These are phyloP conservation scores for Sipha flava DNA, from an alignment of 1,140 invertebrate species.

Conservation along the genomic window DNA sequence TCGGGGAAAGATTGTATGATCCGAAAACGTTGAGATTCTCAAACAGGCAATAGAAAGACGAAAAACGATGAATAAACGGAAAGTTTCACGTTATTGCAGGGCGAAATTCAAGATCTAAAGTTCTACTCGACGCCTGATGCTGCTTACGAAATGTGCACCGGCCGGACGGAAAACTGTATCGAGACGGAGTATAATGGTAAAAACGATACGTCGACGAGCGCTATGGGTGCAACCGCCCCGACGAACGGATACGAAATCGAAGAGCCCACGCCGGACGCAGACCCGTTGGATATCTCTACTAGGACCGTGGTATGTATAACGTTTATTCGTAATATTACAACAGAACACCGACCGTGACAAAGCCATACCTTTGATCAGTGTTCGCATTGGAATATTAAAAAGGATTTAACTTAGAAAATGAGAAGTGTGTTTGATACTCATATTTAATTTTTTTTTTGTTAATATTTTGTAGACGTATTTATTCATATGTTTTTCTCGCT, in stretches of 20 bases:
- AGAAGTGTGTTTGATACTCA: too few relatives aligned
- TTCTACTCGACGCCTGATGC: conserved; percentile 64
- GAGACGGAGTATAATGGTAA: neutral
- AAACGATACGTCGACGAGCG: neutral
- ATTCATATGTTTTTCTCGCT: too few relatives aligned
- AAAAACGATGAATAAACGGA: neutral
- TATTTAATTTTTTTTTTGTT: too few relatives aligned
- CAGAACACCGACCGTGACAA: too few relatives aligned
- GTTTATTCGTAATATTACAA: neutral
- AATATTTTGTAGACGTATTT: neutral
- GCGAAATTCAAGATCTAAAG: conserved; percentile 65
- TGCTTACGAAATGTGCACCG: conserved; percentile 66
- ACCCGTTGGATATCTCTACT: neutral
- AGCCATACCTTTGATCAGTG: too few relatives aligned
- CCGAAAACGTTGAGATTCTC: too few relatives aligned
- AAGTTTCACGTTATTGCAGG: conserved; percentile 46
- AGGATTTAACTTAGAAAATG: too few relatives aligned
- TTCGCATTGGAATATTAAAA: too few relatives aligned
- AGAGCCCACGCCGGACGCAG: neutral
- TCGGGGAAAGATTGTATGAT: too few relatives aligned
- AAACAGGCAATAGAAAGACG: too few relatives aligned
- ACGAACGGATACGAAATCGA: neutral
- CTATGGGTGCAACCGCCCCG: neutral
- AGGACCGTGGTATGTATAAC: neutral
- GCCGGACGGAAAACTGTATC: neutral